Evolutionary conservation across 2,113 vertebrate species (phyloP), one percentile per base, ranked within the genome.

Genomic region (Megaceryle torquata): DNA sequence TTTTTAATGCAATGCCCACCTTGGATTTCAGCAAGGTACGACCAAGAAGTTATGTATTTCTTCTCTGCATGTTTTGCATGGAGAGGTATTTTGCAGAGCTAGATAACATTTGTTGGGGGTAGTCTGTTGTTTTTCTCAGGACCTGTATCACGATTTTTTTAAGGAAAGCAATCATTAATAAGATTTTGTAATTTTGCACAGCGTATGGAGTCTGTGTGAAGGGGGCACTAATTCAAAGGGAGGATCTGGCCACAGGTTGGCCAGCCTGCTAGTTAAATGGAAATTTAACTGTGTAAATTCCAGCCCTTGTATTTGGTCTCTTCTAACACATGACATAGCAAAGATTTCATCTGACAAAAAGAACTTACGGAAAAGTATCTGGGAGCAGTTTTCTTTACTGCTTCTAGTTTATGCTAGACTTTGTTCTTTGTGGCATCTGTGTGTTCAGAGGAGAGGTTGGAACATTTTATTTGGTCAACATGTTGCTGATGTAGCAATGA

Each of bases 241-340:
- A 59, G 24, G 31, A 56, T 54, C 10, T 44, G 39, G 53, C 12
- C 33, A 5, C 43, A 25, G 31, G 21, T 44, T 50, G 12, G 14
- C 21, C 37, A 51, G 2, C 11, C 1, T 54, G 9, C 18, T 63
- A 13, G 37, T 37, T 37, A 37, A 37, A 37, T 37, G 37, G 7
- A 37, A 37, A 37, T 37, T 37, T 37, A 37, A 37, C 25, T 56
- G 10, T 69, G 59, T 44, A 51, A 65, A 57, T 86, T 72, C 70
- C 37, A 53, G 12, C 8, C 19, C 11, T 33, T 0, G 0, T 78
- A 13, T 72, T 68, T 75, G 11, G 11, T 7, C 31, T 70, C n/a
- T 69, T 9, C 33, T 48, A 61, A 59, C 48, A 63, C 3, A 41
- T 14, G 16, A 41, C 31, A 22, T 15, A 37, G n/a, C 20, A 31